phyloP scores from a whole-genome alignment of 2,888 invertebrate species.

The Drymonia ruficornis region DNA sequence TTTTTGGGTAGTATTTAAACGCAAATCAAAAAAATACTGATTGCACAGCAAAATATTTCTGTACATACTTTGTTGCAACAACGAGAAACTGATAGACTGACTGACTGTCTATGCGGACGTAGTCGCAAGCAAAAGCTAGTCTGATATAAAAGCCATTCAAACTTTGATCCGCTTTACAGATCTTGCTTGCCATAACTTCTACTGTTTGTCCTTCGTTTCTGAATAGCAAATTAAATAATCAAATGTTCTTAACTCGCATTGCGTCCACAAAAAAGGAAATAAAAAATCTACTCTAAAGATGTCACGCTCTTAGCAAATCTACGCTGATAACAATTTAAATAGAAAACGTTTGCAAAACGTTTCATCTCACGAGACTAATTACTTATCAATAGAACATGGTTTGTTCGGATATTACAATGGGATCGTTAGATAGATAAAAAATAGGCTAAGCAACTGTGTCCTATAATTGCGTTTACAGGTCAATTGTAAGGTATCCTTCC shows the following conservation, averaged over 20 bases:
- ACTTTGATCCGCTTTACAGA: too few species aligned
- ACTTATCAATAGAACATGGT: neutral
- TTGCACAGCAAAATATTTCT: too few species aligned
- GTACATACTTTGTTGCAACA: too few species aligned
- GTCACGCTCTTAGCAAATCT: neutral
- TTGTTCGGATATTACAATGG: neutral
- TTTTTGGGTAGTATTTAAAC: too few species aligned
- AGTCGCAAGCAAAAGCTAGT: too few species aligned
- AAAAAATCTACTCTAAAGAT: neutral
- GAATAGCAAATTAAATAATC: neutral
- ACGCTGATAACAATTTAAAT: neutral
- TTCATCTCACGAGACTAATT: neutral
- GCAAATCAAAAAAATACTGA: too few species aligned
- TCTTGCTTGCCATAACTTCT: too few species aligned
- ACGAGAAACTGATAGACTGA: too few species aligned
- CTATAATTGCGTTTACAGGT: neutral
- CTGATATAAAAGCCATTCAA: too few species aligned
- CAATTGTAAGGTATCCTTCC: neutral
- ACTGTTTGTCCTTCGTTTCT: too few species aligned
- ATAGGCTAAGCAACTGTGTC: neutral
- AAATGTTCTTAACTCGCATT: too few species aligned
- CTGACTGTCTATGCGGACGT: too few species aligned
- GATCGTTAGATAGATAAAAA: neutral
- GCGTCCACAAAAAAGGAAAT: neutral
- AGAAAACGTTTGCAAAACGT: neutral